Evolutionary conservation across 2,888 invertebrate genomes (phyloP).

Genomic region (Sepioteuthis lessoniana): DNA sequence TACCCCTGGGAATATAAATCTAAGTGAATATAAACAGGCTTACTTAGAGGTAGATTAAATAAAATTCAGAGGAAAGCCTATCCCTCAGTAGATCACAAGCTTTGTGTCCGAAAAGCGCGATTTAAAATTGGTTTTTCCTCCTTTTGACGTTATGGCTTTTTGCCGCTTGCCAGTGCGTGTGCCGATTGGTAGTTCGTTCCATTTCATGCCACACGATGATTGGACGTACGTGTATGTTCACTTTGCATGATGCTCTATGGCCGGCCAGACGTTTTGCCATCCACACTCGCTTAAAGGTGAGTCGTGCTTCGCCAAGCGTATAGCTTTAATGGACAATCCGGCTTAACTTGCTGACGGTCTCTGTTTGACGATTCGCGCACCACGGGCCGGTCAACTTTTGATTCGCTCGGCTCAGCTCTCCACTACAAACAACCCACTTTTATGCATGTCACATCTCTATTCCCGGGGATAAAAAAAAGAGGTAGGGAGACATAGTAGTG

Average conservation of each 20-base stretch:
- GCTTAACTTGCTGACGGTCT: neutral
- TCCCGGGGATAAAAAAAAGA: neutral
- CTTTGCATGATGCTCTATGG: slow-evolving; percentile 10
- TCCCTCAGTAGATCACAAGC: neutral
- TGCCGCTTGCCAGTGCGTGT: neutral
- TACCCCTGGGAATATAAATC: neutral
- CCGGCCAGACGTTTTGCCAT: slow-evolving; percentile 21
- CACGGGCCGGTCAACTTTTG: neutral
- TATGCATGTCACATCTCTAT: slow-evolving; percentile 33
- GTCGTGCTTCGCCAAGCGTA: neutral
- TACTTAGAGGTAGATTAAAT: neutral
- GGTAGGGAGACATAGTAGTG: neutral
- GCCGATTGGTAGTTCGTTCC: neutral
- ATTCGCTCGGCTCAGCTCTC: neutral
- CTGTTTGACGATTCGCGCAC: slow-evolving; percentile 21
- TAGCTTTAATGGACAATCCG: neutral
- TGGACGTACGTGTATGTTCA: slow-evolving; percentile 4
- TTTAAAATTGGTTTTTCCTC: neutral
- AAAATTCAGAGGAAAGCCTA: neutral
- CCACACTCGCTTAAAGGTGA: slow-evolving; percentile 1
- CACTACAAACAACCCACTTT: slow-evolving; percentile 20
- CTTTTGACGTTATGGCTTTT: neutral
- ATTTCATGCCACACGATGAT: slow-evolving; percentile 33
- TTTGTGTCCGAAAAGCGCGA: neutral
- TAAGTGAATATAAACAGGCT: neutral